Base-by-base conservation (phyloP, 2,113 vertebrate species). In the Nettapus auritus region DNA sequence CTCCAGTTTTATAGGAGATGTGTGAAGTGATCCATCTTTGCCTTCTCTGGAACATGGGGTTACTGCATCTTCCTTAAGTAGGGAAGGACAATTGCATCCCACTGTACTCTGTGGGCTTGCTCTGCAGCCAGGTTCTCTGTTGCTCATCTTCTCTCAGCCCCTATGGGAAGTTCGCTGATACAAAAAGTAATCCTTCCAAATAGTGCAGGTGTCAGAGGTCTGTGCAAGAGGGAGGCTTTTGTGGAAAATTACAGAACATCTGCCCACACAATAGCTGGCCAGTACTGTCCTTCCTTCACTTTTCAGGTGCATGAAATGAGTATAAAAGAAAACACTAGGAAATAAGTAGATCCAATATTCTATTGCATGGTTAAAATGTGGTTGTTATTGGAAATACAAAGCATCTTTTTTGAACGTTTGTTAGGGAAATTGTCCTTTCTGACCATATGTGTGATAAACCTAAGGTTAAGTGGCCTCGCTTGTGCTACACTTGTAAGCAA, bases 181-280 rank as follows among this genome's bases (percentile, higher is more conserved):
- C 1, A 89, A 81, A 82, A 93, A 95, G 50, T 46, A 93, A 76
- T 57, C 69, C 62, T 95, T 96, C 96, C 96, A 96, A 97, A 79
- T 93, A 89, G 79, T 52, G 80, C 94, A 96, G 96, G 90, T 96
- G 94, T 95, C 94, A 90, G 93, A 86, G 83, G 73, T 87, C 77
- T 88, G 25, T 89, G 66, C 71, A 86, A 93, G 56, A 71, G 82
- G 36, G 80, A 90, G 79, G 40, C 70, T 96, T 57, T 9, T 90
- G 83, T 96, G 96, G 92, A 94, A 96, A 89, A 73, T 90, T 89
- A 79, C 70, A 90, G 64, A 95, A 90, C 94, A 95, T 96, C 92
- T 95, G 93, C 92, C 94, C 63, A 48, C 86, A 96, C 94, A 96
- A 95, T 93, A 81, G 86, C 74, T 97, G 93, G 92, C 94, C 77